Evolutionary conservation across 2,888 invertebrate species (phyloP).

Genomic region (Pandemis cinnamomeana): DNA sequence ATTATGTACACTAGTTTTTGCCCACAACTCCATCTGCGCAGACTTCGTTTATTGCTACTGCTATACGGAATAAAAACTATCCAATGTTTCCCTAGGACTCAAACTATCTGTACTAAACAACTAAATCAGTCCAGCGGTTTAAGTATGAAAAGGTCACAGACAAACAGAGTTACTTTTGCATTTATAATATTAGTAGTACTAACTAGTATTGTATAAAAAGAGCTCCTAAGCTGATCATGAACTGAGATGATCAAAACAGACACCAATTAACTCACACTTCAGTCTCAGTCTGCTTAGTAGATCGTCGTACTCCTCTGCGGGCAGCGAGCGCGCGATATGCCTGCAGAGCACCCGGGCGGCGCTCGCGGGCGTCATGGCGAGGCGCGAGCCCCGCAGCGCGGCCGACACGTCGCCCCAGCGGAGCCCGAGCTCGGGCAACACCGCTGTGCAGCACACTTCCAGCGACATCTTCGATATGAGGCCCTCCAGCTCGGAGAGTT

Average conservation of each 20-base stretch:
- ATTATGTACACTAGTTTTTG: too few species aligned
- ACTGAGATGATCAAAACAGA: background rate
- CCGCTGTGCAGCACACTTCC: constrained; percentile 56
- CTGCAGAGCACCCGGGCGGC: constrained; percentile 62
- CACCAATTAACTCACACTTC: constrained; percentile 56
- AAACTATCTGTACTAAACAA: too few species aligned
- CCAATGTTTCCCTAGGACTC: too few species aligned
- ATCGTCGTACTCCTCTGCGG: constrained; percentile 58
- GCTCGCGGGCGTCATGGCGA: constrained; percentile 65
- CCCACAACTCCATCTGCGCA: too few species aligned
- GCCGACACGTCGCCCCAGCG: constrained; percentile 62
- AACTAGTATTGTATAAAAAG: too few species aligned
- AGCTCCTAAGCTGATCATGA: too few species aligned
- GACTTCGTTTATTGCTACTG: too few species aligned
- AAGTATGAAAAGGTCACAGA: too few species aligned
- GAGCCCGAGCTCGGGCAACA: constrained; percentile 67
- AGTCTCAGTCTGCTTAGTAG: constrained; percentile 58
- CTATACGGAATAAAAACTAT: too few species aligned
- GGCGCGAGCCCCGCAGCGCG: constrained; percentile 56
- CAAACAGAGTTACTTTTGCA: too few species aligned
- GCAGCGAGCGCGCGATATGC: constrained; percentile 54
- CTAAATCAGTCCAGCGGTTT: too few species aligned
- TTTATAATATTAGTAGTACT: too few species aligned
- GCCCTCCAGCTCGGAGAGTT: constrained; percentile 57
- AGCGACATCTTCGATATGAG: constrained; percentile 65